Conservation (phyloP, 2,113 vertebrate species). For the Numida meleagris region DNA sequence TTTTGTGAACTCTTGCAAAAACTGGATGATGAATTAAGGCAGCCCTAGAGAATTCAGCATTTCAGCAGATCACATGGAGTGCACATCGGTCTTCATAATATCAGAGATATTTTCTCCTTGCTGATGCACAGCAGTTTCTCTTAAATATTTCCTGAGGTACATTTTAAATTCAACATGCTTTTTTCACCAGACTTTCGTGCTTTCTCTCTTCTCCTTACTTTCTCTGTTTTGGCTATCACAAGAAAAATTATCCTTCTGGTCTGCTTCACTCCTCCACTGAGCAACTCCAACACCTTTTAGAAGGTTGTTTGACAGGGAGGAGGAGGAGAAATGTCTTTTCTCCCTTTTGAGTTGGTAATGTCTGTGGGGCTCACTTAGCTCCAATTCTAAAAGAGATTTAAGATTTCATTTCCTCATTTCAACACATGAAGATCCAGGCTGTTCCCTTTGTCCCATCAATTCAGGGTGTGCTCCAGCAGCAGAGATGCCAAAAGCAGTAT, state of each 20-base stretch:
- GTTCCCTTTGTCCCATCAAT: constrained; percentile 7
- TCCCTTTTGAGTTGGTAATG: no score
- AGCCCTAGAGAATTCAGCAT: not conserved
- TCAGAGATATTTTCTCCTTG: not conserved
- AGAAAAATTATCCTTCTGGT: not conserved
- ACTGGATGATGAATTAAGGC: constrained; percentile 6
- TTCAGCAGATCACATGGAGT: constrained; percentile 8
- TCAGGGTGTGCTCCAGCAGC: not conserved
- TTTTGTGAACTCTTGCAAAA: constrained; percentile 31
- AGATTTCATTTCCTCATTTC: constrained; percentile 10
- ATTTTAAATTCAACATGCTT: constrained; percentile 13
- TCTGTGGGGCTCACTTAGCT: no score
- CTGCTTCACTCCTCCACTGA: not conserved
- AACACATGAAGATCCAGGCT: constrained; percentile 7
- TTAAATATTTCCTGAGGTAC: not conserved
- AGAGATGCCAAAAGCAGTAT: not conserved
- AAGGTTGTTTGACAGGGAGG: not conserved
- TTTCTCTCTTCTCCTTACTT: not conserved
- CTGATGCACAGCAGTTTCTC: not conserved
- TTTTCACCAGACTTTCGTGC: not conserved
- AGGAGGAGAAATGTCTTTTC: not conserved
- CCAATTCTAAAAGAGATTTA: not conserved
- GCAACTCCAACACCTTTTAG: not conserved
- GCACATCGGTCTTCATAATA: not conserved
- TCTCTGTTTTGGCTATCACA: not conserved